These are phyloP conservation scores for Botia almorhae DNA, from an alignment of 2,797 vertebrate species.

Conservation along the genomic window DNA sequence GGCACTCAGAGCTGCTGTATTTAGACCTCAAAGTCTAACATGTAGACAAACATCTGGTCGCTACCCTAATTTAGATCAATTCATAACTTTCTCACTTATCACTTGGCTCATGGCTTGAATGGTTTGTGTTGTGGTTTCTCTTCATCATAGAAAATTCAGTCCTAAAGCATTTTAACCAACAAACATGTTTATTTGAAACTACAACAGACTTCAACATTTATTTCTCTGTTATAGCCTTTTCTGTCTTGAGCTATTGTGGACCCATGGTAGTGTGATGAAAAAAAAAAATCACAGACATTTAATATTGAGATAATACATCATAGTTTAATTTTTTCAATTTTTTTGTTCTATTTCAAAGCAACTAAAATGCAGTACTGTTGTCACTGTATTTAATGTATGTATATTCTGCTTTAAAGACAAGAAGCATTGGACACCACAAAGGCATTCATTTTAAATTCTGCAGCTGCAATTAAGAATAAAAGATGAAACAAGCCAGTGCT, in stretches of 20 bases:
- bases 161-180: slow-evolving; percentile 98
- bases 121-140: slow-evolving; percentile 65
- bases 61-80: slow-evolving; percentile 5
- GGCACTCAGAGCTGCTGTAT: not conserved
- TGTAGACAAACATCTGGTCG: not conserved
- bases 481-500: slow-evolving; percentile 83
- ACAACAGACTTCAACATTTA: slow-evolving; percentile 98
- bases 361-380: slow-evolving; percentile 86
- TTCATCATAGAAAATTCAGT: slow-evolving; percentile 87
- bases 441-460: slow-evolving; percentile 91
- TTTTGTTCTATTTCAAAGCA: slow-evolving; percentile 69
- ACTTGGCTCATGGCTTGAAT: slow-evolving; percentile 45
- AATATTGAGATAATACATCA: slow-evolving; percentile 94
- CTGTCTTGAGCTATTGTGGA: slow-evolving; percentile 70
- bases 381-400: slow-evolving; percentile 74
- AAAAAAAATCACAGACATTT: slow-evolving; percentile 95
- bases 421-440: slow-evolving; percentile 89
- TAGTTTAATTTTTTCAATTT: slow-evolving; percentile 76
- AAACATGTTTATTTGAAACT: slow-evolving; percentile 99
- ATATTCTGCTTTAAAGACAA: slow-evolving; percentile 81
- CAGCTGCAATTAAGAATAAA: slow-evolving; percentile 89
- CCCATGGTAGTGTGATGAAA: slow-evolving; percentile 91
- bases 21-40: slow-evolving; percentile 26
- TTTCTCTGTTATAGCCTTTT: slow-evolving; percentile 70
- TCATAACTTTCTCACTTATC: not conserved